Conservation (phyloP, 2,888 invertebrate species). For the Galeopsomyia nigrocyanea region DNA sequence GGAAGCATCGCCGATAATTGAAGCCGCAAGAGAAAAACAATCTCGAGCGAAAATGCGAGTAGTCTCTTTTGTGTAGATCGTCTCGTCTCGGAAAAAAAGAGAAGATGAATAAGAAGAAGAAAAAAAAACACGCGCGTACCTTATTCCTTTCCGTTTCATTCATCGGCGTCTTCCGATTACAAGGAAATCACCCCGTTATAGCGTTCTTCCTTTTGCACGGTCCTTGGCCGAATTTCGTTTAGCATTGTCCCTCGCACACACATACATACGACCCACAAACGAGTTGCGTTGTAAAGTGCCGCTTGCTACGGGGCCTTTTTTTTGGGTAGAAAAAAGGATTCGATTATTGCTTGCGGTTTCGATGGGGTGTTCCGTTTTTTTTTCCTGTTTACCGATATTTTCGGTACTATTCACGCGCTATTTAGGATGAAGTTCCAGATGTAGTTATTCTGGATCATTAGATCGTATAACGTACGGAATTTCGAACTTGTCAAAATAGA, state of each 20-base stretch:
- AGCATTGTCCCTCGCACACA: too few species aligned
- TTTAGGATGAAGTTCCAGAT: too few species aligned
- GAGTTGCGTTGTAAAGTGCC: not conserved
- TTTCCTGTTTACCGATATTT: not conserved
- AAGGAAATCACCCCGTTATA: conserved; percentile 43
- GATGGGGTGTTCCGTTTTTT: conserved; percentile 16
- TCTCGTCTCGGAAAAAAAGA: conserved; percentile 3
- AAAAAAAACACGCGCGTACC: conserved; percentile 16
- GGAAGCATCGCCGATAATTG: too few species aligned
- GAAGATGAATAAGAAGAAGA: not conserved
- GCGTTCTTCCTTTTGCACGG: conserved; percentile 28
- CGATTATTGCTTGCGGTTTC: conserved; percentile 2
- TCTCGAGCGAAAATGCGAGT: too few species aligned
- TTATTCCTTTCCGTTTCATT: conserved; percentile 29
- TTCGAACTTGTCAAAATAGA: too few species aligned
- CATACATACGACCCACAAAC: not conserved
- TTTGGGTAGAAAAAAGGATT: not conserved
- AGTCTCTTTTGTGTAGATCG: too few species aligned
- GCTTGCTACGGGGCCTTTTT: not conserved
- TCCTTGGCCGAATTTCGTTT: conserved; percentile 29
- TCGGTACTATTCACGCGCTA: too few species aligned
- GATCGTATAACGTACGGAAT: too few species aligned
- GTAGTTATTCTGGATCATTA: too few species aligned
- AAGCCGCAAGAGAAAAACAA: too few species aligned
- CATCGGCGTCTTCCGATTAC: conserved; percentile 21